These are phyloP conservation scores for Volucella zonaria DNA, from an alignment of 2,888 invertebrate species.

Conservation along the genomic window DNA sequence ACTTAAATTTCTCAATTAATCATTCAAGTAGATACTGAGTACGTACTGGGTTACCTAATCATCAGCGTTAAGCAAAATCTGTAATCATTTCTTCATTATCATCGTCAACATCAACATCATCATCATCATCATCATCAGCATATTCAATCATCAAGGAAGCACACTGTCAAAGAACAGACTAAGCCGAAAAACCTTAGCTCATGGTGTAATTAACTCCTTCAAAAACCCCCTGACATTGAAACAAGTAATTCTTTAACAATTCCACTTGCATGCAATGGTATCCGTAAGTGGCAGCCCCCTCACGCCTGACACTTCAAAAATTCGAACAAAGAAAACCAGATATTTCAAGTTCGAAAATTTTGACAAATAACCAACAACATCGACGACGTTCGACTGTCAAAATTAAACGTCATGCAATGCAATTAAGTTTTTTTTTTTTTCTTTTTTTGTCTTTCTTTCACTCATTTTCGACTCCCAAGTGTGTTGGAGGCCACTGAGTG, in stretches of 20 bases:
- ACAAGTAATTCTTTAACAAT: constrained; percentile 3
- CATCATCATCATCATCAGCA: background rate
- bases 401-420: constrained; percentile 39
- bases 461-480: background rate
- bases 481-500: constrained; percentile 16
- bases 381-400: constrained; percentile 23
- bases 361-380: constrained; percentile 3
- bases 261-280: background rate
- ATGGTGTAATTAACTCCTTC: constrained; percentile 11
- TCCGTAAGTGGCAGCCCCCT: background rate
- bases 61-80: too few relatives aligned
- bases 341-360: constrained; percentile 1
- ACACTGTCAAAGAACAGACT: constrained; percentile 12
- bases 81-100: too few relatives aligned
- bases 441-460: background rate
- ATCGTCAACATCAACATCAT: background rate
- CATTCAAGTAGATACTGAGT: too few relatives aligned
- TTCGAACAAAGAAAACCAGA: background rate
- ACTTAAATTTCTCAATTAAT: too few relatives aligned
- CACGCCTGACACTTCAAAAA: background rate
- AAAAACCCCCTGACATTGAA: constrained; percentile 26
- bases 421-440: constrained; percentile 23
- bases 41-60: too few relatives aligned
- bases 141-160: background rate
- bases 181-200: background rate